Conservation (phyloP, 2,888 invertebrate genomes). For the Silvanus unidentatus region DNA sequence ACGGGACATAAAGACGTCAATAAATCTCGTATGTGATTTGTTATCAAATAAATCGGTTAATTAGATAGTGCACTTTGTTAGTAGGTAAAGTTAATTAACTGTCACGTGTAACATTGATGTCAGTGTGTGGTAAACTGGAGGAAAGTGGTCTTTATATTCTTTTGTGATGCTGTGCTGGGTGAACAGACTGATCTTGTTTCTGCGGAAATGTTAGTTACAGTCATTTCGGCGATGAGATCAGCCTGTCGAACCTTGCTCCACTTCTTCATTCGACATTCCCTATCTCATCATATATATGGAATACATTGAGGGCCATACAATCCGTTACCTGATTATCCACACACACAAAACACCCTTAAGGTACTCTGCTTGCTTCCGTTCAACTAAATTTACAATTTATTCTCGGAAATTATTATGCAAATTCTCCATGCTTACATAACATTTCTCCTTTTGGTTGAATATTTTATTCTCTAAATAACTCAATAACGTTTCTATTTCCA, state of each 20-base stretch:
- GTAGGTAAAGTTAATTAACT: no score
- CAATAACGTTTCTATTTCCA: constrained; percentile 1
- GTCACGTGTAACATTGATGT: not conserved
- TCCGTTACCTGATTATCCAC: constrained; percentile 15
- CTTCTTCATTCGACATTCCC: not conserved
- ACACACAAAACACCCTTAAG: constrained; percentile 10
- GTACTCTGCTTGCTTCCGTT: constrained; percentile 8
- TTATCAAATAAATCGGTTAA: not conserved
- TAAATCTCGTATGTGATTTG: not conserved
- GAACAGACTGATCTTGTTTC: constrained; percentile 48
- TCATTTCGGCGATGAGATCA: constrained; percentile 50
- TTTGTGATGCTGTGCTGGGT: constrained; percentile 31
- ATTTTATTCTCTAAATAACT: constrained; percentile 1
- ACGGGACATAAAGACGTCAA: no score
- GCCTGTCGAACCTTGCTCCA: constrained; percentile 42
- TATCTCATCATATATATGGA: not conserved
- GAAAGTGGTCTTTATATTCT: not conserved
- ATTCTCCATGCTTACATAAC: constrained; percentile 10
- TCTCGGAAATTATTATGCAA: constrained; percentile 19
- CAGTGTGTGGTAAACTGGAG: not conserved
- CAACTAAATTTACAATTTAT: constrained; percentile 15
- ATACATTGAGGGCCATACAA: constrained; percentile 3
- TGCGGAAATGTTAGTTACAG: constrained; percentile 45
- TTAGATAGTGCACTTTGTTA: not conserved
- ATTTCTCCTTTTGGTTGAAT: not conserved